Evolutionary conservation across 1,140 invertebrate genomes (phyloP).

Genomic region (Periplaneta americana): DNA sequence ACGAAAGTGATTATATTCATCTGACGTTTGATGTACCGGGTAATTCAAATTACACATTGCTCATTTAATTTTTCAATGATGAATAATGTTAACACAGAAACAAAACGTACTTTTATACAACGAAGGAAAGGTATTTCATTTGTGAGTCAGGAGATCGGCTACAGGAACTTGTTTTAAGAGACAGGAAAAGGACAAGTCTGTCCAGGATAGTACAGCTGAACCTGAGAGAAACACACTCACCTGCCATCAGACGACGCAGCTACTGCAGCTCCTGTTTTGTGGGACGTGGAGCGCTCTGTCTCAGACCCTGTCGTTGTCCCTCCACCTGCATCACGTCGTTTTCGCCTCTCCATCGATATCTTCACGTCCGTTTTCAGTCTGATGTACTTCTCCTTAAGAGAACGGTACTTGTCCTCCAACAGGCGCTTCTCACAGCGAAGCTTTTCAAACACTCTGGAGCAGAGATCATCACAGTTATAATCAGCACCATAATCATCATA

Average conservation of each 20-base stretch:
- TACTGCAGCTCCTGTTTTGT: constrained; percentile 34
- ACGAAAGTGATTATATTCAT: no score
- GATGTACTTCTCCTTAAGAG: constrained; percentile 73
- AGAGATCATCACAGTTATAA: background rate
- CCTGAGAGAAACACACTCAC: background rate
- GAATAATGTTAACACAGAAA: no score
- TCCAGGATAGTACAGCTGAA: no score
- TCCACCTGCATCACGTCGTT: constrained; percentile 12
- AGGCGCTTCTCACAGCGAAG: constrained; percentile 63
- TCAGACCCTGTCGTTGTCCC: constrained; percentile 56
- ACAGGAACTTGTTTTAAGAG: background rate
- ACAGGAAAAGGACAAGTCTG: background rate
- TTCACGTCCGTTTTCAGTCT: constrained; percentile 73
- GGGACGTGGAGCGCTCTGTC: constrained; percentile 65
- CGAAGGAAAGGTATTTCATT: no score
- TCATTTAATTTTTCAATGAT: no score
- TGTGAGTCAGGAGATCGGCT: no score
- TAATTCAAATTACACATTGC: no score
- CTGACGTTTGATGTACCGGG: no score
- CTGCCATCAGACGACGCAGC: background rate
- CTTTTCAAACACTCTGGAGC: constrained; percentile 42
- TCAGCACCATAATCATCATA: no score
- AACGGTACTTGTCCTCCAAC: constrained; percentile 70
- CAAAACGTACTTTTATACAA: no score
- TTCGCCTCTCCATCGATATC: constrained; percentile 44